Conservation (phyloP, 2,113 vertebrate species). For the Aegotheles bennettii region DNA sequence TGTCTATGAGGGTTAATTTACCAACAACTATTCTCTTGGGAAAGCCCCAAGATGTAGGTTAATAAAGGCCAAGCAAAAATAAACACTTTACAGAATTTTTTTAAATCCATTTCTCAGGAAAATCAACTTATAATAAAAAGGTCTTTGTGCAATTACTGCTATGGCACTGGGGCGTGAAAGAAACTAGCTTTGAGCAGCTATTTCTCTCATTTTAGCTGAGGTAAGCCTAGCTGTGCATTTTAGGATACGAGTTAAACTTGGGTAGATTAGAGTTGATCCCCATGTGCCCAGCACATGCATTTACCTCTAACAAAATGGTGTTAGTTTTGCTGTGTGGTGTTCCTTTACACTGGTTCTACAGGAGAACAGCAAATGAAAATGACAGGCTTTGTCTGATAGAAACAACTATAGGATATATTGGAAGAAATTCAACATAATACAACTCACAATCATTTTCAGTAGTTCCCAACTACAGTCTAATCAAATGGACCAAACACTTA, state of each 20-base stretch:
- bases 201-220: constrained; percentile 88
- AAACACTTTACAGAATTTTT: constrained; percentile 97
- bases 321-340: neutral
- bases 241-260: constrained; percentile 66
- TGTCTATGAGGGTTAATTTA: constrained; percentile 85
- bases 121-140: constrained; percentile 97
- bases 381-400: neutral
- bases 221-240: constrained; percentile 76
- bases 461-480: neutral
- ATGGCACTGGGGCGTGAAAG: constrained; percentile 92
- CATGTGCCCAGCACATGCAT: constrained; percentile 63
- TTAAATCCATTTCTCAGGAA: constrained; percentile 92
- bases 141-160: constrained; percentile 96
- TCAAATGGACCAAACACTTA: neutral
- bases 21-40: constrained; percentile 83
- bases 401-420: neutral
- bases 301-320: constrained; percentile 48
- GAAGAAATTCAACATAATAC: neutral
- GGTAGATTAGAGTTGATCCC: constrained; percentile 73
- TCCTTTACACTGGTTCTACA: neutral
- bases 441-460: neutral
- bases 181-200: constrained; percentile 86
- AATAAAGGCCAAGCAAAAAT: constrained; percentile 97
- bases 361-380: neutral
- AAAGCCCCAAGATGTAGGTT: constrained; percentile 90